Evolutionary conservation across 2,113 vertebrate species (phyloP), one percentile per base, ranked within the genome.

Genomic region (Caracal caracal): DNA sequence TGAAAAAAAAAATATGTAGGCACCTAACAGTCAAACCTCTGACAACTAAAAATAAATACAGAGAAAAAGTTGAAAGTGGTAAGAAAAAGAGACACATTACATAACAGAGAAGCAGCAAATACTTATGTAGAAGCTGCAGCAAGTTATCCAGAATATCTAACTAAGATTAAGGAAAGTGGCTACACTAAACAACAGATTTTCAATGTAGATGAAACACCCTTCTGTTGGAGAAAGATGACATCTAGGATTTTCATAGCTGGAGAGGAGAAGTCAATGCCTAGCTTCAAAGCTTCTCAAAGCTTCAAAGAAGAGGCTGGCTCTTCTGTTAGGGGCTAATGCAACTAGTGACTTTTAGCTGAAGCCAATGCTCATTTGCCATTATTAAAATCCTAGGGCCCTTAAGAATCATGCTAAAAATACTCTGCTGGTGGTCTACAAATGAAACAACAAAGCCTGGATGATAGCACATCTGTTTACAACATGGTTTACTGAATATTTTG

Each of bases 41-140:
- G 66, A 85, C 35, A 95, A 87, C 16, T 17, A 89, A 90, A 94
- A 86, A 53, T 71, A 94, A 86, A 53, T 71, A 82, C 43, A 75
- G 10, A 94, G 26, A 91, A 90, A 80, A 79, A 4, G 33, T 56
- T 37, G 28, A 53, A 95, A 93, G 40, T 68, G 26, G 33, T 22
- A 43, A 78, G 40, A 80, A 61, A 90, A 70, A 83, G 24, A 79
- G 43, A 66, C 9, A 82, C 28, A 85, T 65, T 88, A 56, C 4
- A 76, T 40, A 88, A 88, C 0, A 78, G 43, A 89, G 3, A 76
- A 76, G 26, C 26, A 76, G 40, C 40, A 76, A 28, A 40, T 47
- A 76, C 13, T 76, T 40, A 47, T 17, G 26, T 43, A 76, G 22
- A 76, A 47, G 26, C 73, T 30, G 13, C 26, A 47, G 28, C 7